Base-by-base conservation (phyloP, 2,888 invertebrate species). In the Drosophila robusta region DNA sequence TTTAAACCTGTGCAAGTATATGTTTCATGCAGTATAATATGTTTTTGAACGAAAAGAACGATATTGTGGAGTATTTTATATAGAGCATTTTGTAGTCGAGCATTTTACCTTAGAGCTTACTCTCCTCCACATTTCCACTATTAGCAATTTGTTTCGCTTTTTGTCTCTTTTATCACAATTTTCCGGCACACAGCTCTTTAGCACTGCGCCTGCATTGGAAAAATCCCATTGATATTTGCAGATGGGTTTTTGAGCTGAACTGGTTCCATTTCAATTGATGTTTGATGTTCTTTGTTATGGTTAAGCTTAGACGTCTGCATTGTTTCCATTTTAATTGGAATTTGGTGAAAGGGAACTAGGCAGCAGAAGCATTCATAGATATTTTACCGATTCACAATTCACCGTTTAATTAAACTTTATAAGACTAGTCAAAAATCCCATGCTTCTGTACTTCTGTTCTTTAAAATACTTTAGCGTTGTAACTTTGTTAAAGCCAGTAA, bases 291-390 rank as follows among this genome's bases (percentile, higher is more conserved):
- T 61, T 57, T 65, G 51, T 57, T 56, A 42, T 54, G 32, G 12
- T 42, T 24, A 11, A 14, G 41, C 34, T 72, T 38, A 32, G 47
- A 57, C 14, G 14, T 38, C 12, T 14, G 24, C 29, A 42, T 75
- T 75, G 75, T 70, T 14, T 9, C 14, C 8, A 18, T 32, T 55
- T 71, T 65, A 66, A 70, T 75, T 57, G 70, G 24, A 70, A 56
- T 41, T 22, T 12, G 1, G 5, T 42, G 45, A 9, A 42, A 24
- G 16, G 42, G 9, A 18, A 26, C 22, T 34, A 34, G 18, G 24
- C 1, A 42, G 3, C 11, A 12, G 8, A 12, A 32, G 36, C 26
- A 24, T 0, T 1, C 14, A 18, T 6, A 7, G 38, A 14, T 14
- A 18, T 38, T 14, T 38, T 38, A 14, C 14, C 38, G 12, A 12